Base-by-base conservation (phyloP, 2,113 vertebrate species). In the Tachysurus fulvidraco region DNA sequence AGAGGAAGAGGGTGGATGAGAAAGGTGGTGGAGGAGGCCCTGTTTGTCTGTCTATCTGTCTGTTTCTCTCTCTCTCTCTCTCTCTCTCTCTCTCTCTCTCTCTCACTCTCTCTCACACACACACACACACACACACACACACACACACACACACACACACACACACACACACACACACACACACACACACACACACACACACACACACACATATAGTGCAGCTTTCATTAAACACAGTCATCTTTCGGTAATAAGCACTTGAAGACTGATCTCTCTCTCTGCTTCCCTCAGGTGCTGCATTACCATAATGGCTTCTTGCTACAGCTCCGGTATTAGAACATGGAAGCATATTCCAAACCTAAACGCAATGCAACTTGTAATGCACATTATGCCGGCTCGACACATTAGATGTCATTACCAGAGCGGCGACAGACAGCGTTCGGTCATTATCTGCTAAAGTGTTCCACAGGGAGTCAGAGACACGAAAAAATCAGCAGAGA, bases 261-360 rank as follows among this genome's bases (percentile, higher is more conserved):
- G 86, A 90, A 91, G 89, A 90, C 88, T 88, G 88, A 89, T 91
- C 80, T 88, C 90, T 90, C 88, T 81, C 88, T 60, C 85, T 59
- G 86, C 82, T 91, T 88, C 89, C 94, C 93, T 93, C 93, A 94
- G 94, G 95, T 95, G 93, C 93, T 52, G 87, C 92, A 94, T 95
- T 95, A 94, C 92, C 94, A 94, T 95, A 95, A 95, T 95, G 93
- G 92, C 92, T 94, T 93, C 91, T 94, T 92, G 90, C 93, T 92
- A 92, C 88, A 91, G 89, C 85, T 89, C 92, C 93, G 92, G 93
- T 93, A 92, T 93, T 93, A 93, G 92, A 93, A 91, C 88, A 89
- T 88, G 62, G 67, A 76, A 84, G 82, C 85, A 85, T 86, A 90
- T 87, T 90, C 79, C 73, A 74, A 86, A 89, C 86, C 81, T 59